Evolutionary conservation across 1,140 invertebrate genomes (phyloP).

Genomic region (Bombus impatiens): DNA sequence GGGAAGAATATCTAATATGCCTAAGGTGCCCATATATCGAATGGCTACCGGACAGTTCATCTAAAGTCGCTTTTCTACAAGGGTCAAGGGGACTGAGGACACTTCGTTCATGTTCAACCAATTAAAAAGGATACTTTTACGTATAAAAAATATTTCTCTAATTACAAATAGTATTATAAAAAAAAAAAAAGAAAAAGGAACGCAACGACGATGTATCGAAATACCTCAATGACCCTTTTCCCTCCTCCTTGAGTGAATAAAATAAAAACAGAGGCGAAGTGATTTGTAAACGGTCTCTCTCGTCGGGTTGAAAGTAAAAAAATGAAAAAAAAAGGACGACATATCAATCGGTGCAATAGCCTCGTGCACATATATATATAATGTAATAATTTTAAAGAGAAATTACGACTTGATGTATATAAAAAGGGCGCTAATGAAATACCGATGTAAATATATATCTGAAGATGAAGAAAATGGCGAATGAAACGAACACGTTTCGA

Average conservation of each 20-base stretch:
- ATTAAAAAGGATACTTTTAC: conserved; percentile 4
- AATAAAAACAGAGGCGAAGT: conserved; percentile 54
- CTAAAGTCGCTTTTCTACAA: conserved; percentile 44
- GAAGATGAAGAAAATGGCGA: conserved; percentile 32
- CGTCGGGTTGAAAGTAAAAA: conserved; percentile 11
- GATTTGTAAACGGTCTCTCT: conserved; percentile 55
- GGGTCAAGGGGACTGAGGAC: conserved; percentile 51
- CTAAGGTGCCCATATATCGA: conserved; percentile 36
- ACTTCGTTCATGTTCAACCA: background rate
- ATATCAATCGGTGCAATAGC: conserved; percentile 64
- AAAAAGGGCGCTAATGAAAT: conserved; percentile 56
- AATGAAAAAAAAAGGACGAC: conserved; percentile 38
- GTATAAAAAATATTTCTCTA: background rate
- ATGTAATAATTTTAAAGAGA: conserved; percentile 54
- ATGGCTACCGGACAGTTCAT: conserved; percentile 29
- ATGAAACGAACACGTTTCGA: conserved; percentile 42
- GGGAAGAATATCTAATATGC: conserved; percentile 40
- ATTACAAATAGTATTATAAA: background rate
- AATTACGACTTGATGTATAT: conserved; percentile 55
- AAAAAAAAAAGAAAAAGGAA: background rate
- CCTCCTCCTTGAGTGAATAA: conserved; percentile 60
- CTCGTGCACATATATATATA: conserved; percentile 61
- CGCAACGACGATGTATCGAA: conserved; percentile 10
- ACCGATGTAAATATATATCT: conserved; percentile 9
- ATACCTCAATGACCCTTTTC: conserved; percentile 67